Base-by-base conservation (phyloP, 2,797 vertebrate species). In the Myripristis murdjan region DNA sequence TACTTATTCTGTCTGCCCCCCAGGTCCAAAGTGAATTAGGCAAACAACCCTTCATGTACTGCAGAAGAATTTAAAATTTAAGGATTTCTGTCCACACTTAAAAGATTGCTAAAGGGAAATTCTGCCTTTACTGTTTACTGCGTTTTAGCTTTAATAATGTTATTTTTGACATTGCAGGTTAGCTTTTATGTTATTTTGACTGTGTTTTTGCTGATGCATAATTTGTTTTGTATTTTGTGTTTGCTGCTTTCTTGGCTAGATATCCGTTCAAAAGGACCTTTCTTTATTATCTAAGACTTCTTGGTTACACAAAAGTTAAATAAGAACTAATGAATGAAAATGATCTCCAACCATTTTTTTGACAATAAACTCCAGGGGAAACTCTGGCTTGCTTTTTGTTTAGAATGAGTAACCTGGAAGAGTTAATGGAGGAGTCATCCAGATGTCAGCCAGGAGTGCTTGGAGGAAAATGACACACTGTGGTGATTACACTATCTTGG, bases 371-470 rank as follows among this genome's bases (percentile, higher is more conserved):
- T 11, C n/a, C 22, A 39, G 24, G 12, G 15, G 20, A 15, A 16
- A 8, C 24, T 28, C 31, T 14, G 12, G 1, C 10, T 22, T 15
- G 1, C 22, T 1, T n/a, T 43, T 31, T 23, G 53, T 58, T 62
- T 33, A 1, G 63, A 53, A 20, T 14, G 11, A 54, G 31, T 55
- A 39, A 52, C 51, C 26, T 52, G 5, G 33, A 22, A 1, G 28
- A 5, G 58, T 26, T 51, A 20, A 46, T 46, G 23, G 12, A 24
- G 28, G n/a, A 35, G 33, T 35, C 33, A 35, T 31, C 33, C 33
- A 35, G 33, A 46, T 75, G 31, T 71, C 33, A 69, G 28, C 26
- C 41, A 16, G 12, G 12, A 43, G 41, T 43, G 16, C 16, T 43
- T 8, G 18, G 44, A 20, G 44, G 44, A 20, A 20, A 37, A 48